Evolutionary conservation across 2,888 invertebrate species (phyloP), one percentile per base, ranked within the genome.

Genomic region (Eupeodes luniger): DNA sequence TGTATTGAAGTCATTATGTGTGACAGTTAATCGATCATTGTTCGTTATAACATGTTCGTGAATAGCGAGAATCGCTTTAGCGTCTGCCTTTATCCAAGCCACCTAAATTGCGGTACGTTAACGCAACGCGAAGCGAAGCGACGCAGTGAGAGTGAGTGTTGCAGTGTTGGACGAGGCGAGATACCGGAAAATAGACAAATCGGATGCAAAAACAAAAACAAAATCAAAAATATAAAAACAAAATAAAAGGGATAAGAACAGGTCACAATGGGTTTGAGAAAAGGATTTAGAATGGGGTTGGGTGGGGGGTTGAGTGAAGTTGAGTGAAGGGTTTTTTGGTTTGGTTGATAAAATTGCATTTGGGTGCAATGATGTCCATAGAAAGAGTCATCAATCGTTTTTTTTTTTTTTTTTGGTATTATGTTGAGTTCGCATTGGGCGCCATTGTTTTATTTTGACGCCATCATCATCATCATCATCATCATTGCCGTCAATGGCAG

Each of bases 1-100:
- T 91, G 98, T 98, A 94, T 98, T 97, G 95, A 96, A 97, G 94
- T 98, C 98, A 94, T 97, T 98, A 95, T 98, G 98, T 90, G 97
- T 97, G 92, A 98, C 98, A 91, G 97, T 96, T 92, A 98, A 95
- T 92, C 98, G 95, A 91, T 96, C 97, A 95, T 98, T 98, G 95
- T 98, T 98, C 91, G 98, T 98, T 94, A 98, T 98, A 93, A 98
- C 98, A 94, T 97, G 97, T 94, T 98, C 98, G 94, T 98, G 98
- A 93, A 98, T 98, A 90, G 98, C 98, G 93, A 98, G 95, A 93
- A 98, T 97, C 91, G 98, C 98, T 94, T 98, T 98, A 90, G 97
- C 97, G 94, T 98, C 98, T 90, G 98, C 97, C 94, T 98, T 98
- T 94, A 98, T 98, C 98, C 98, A 98, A 91, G 98, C 98, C 92